These are phyloP conservation scores for Eurytoma adleriae DNA, from an alignment of 2,888 invertebrate genomes.

Conservation along the genomic window DNA sequence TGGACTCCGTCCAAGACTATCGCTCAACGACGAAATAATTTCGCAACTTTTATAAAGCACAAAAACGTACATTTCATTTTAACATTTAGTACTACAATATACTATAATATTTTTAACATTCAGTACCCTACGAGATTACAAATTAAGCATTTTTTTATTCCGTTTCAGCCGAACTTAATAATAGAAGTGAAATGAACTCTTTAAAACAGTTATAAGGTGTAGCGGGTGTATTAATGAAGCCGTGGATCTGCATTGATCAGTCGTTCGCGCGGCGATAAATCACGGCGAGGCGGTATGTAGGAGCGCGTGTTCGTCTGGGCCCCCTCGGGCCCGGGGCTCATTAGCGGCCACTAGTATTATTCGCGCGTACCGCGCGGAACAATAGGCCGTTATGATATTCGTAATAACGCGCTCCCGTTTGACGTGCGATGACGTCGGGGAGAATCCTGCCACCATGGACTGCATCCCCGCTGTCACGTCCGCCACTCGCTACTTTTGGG, in stretches of 20 bases:
- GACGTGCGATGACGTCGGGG: conserved; percentile 49
- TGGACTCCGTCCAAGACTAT: too few relatives aligned
- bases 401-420: conserved; percentile 53
- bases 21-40: too few relatives aligned
- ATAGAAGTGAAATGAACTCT: too few relatives aligned
- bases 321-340: not conserved
- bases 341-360: conserved; percentile 56
- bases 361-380: conserved; percentile 52
- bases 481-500: conserved; percentile 5
- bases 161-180: too few relatives aligned
- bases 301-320: not conserved
- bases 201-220: not conserved
- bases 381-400: conserved; percentile 53
- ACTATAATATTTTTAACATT: too few relatives aligned
- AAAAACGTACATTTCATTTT: too few relatives aligned
- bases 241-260: not conserved
- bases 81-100: too few relatives aligned
- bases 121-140: too few relatives aligned
- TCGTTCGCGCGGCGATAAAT: conserved; percentile 20
- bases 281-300: not conserved
- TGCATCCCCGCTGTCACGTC: conserved; percentile 40
- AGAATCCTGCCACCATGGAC: conserved; percentile 36
- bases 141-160: too few relatives aligned
- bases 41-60: too few relatives aligned
- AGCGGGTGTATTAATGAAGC: not conserved